phyloP scores from a whole-genome alignment of 2,888 invertebrate genomes.

The Brachyptera putata region DNA sequence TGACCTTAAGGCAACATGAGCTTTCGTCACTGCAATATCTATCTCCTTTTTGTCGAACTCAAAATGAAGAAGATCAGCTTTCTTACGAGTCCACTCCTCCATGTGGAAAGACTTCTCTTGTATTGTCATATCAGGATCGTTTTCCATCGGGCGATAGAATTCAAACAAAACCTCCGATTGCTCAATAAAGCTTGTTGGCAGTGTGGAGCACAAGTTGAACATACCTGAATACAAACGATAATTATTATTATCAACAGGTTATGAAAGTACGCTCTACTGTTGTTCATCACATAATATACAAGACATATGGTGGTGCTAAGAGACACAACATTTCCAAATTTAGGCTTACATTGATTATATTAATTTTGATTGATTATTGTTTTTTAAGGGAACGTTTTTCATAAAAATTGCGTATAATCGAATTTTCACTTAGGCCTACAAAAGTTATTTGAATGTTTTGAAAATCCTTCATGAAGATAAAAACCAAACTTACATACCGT shows the following conservation, averaged over 20 bases:
- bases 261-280: too few species aligned
- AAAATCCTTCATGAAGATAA: too few species aligned
- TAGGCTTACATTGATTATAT: too few species aligned
- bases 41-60: constrained; percentile 53
- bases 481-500: constrained; percentile 71
- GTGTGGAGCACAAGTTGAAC: constrained; percentile 66
- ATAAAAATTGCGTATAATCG: neutral
- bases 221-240: constrained; percentile 53
- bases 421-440: neutral
- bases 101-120: constrained; percentile 72
- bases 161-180: constrained; percentile 57
- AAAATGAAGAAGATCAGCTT: constrained; percentile 57
- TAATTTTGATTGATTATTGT: too few species aligned
- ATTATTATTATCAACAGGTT: neutral
- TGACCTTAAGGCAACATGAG: constrained; percentile 50
- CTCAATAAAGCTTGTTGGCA: constrained; percentile 60
- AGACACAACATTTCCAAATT: neutral
- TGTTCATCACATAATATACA: too few species aligned
- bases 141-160: constrained; percentile 81
- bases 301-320: neutral
- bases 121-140: constrained; percentile 65
- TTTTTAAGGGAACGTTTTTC: too few species aligned
- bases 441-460: neutral
- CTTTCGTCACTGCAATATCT: constrained; percentile 49
- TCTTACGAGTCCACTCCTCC: constrained; percentile 75